Percentiles rank a stretch among this genome's conserved stretches.
Evolutionary conservation across 2,113 vertebrate genomes (phyloP).

Genomic region (Orthonyx spaldingii): DNA sequence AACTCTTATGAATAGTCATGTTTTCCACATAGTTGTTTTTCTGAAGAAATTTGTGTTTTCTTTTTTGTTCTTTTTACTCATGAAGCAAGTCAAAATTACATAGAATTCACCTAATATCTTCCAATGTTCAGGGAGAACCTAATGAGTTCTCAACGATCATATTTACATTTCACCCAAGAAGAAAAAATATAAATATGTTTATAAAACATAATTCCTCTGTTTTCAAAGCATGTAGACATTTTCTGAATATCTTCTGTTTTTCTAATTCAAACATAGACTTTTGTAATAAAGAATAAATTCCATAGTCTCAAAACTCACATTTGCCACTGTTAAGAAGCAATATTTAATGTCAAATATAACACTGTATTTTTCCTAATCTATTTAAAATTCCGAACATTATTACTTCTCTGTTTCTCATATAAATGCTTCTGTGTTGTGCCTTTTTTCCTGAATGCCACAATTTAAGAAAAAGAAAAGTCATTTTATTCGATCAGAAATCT

Average conservation of each 20-base stretch:
- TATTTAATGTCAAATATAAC: not conserved
- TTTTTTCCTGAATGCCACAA: not conserved
- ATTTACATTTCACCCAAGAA: not conserved
- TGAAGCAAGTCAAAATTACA: not conserved
- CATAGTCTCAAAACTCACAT: not conserved
- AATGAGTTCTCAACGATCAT: not conserved
- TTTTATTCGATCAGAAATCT: not conserved
- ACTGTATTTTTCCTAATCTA: not conserved
- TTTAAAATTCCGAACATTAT: not conserved
- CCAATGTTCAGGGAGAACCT: not conserved
- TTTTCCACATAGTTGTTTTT: not conserved
- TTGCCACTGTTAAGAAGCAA: not conserved
- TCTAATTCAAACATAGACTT: not conserved
- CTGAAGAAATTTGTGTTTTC: not conserved
- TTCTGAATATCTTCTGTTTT: not conserved
- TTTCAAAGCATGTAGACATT: not conserved
- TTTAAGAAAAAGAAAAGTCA: not conserved
- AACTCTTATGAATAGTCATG: not conserved
- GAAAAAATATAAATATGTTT: not conserved
- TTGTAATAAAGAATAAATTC: not conserved
- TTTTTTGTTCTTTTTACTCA: not conserved
- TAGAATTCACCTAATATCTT: not conserved
- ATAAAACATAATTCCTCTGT: not conserved
- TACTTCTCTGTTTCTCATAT: not conserved
- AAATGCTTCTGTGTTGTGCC: not conserved